Percentiles rank a stretch among this genome's conserved stretches.
phyloP scores from a whole-genome alignment of 2,888 invertebrate genomes.

The Perithous albicinctus region DNA sequence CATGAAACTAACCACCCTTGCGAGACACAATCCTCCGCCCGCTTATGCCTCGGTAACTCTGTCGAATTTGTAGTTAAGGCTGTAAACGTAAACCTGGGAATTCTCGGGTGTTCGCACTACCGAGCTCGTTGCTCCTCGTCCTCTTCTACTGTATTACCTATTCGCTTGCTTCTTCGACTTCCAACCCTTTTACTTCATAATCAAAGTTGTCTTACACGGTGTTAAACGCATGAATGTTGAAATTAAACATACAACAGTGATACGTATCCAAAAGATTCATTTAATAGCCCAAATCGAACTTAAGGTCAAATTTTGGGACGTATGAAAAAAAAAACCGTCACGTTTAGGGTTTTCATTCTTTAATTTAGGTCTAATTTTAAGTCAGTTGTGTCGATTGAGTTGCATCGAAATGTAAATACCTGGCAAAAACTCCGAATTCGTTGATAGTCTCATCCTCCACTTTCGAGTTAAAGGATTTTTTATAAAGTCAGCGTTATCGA shows the following conservation, averaged over 20 bases:
- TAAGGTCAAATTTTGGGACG: too few species aligned
- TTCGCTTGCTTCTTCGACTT: slow-evolving; percentile 51
- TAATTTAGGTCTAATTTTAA: too few species aligned
- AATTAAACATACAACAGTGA: not conserved
- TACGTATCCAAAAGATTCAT: too few species aligned
- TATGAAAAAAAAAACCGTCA: too few species aligned
- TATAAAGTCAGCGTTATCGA: too few species aligned
- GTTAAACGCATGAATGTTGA: not conserved
- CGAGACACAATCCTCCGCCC: slow-evolving; percentile 81
- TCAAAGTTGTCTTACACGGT: slow-evolving; percentile 6
- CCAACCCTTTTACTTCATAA: slow-evolving; percentile 20
- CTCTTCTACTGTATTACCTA: slow-evolving; percentile 14
- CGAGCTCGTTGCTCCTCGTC: slow-evolving; percentile 38
- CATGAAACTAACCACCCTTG: slow-evolving; percentile 82
- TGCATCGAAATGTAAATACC: too few species aligned
- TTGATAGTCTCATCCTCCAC: too few species aligned
- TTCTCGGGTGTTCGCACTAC: slow-evolving; percentile 72
- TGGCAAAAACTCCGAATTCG: too few species aligned
- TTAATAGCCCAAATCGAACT: too few species aligned
- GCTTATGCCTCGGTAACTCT: slow-evolving; percentile 83
- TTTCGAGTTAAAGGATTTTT: too few species aligned
- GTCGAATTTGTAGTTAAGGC: slow-evolving; percentile 84
- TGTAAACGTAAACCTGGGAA: slow-evolving; percentile 84
- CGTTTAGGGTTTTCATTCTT: too few species aligned
- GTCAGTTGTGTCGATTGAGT: too few species aligned